phyloP scores from a whole-genome alignment of 2,113 vertebrate genomes.

The Odocoileus hemionus region DNA sequence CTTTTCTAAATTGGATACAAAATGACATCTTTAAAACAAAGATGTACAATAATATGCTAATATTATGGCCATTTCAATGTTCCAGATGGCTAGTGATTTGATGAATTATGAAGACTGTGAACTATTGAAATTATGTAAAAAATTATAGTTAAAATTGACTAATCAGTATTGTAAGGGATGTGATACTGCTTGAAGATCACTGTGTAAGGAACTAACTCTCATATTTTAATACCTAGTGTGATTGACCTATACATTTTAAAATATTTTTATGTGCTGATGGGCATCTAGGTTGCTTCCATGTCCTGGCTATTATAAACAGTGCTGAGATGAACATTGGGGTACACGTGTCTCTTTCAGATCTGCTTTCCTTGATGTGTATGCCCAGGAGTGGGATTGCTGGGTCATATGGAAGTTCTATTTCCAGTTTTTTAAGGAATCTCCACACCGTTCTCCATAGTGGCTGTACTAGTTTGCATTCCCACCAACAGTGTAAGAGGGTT shows the following conservation, averaged over 20 bases:
- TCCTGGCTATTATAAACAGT: too few species aligned
- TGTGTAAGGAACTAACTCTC: background rate
- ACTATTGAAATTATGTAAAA: background rate
- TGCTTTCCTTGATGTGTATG: too few species aligned
- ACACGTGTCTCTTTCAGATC: too few species aligned
- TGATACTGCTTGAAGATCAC: background rate
- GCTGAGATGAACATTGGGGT: too few species aligned
- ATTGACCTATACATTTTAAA: background rate
- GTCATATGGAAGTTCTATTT: too few species aligned
- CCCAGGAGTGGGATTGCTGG: too few species aligned
- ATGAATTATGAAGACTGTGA: background rate
- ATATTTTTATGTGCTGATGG: background rate
- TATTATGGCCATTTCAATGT: background rate
- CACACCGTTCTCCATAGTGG: too few species aligned
- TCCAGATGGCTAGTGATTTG: background rate
- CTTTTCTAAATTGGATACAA: constrained; percentile 2
- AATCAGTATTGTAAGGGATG: background rate
- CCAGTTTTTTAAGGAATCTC: too few species aligned
- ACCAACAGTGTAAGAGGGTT: too few species aligned
- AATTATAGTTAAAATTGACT: background rate
- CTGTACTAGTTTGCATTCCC: too few species aligned
- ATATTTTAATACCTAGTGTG: background rate
- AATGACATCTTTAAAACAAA: background rate
- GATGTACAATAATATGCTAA: background rate
- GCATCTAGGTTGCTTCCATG: too few species aligned